Evolutionary conservation across 1,140 invertebrate species (phyloP).

Genomic region (Drosophila sp.): DNA sequence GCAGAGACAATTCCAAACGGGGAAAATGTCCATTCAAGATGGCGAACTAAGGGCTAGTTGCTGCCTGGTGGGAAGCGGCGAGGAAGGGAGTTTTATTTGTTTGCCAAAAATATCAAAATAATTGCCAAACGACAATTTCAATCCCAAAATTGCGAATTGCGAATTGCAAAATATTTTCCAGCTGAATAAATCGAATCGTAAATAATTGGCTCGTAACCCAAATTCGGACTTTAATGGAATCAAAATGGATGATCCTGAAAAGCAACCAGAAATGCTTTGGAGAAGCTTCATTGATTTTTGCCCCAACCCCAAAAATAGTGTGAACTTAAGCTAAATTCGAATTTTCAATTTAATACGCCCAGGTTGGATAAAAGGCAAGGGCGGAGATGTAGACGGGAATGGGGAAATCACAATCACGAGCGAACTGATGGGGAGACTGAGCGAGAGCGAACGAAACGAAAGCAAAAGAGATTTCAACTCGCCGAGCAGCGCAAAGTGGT

Average conservation of each 20-base stretch:
- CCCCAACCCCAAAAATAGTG: background rate
- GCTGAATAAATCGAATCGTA: slow-evolving; percentile 67
- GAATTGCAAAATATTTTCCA: slow-evolving; percentile 73
- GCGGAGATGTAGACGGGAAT: no score
- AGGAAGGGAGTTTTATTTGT: slow-evolving; percentile 44
- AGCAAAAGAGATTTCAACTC: slow-evolving; percentile 70
- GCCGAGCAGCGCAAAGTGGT: slow-evolving; percentile 64
- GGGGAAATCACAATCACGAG: slow-evolving; percentile 47
- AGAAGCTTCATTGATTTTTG: slow-evolving; percentile 3
- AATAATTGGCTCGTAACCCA: slow-evolving; percentile 54
- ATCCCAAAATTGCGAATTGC: slow-evolving; percentile 65
- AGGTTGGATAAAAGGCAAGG: no score
- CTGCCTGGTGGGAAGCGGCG: background rate
- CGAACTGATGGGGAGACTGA: slow-evolving; percentile 28
- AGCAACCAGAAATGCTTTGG: background rate
- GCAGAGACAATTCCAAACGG: slow-evolving; percentile 27
- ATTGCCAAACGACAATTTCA: slow-evolving; percentile 61
- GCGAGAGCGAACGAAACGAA: slow-evolving; percentile 56
- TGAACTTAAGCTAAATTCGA: slow-evolving; percentile 37
- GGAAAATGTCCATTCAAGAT: slow-evolving; percentile 62
- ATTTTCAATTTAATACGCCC: slow-evolving; percentile 45
- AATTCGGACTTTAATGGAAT: slow-evolving; percentile 9
- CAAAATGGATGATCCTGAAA: no score
- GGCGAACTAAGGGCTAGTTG: slow-evolving; percentile 36
- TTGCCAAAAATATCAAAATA: slow-evolving; percentile 53